phyloP scores from a whole-genome alignment of 2,797 vertebrate species.

The Sternarchorhynchus goeldii region DNA sequence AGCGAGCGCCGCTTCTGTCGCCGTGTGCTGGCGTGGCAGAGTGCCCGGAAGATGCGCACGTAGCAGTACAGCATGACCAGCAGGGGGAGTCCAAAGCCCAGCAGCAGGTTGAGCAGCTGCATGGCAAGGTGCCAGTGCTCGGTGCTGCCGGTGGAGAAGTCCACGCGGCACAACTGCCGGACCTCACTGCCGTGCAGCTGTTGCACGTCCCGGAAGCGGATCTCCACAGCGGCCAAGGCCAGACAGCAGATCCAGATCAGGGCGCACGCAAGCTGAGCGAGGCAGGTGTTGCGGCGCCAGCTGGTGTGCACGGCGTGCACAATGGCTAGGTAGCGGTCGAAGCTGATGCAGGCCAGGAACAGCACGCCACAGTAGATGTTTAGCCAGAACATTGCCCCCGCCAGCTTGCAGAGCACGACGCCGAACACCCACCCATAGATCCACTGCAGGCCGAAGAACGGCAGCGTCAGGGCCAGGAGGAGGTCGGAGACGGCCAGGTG shows the following conservation, averaged over 20 bases:
- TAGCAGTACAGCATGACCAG: slow-evolving; percentile 83
- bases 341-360: slow-evolving; percentile 82
- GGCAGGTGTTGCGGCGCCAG: slow-evolving; percentile 73
- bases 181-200: rapidly evolving
- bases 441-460: slow-evolving; percentile 76
- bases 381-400: slow-evolving; percentile 77
- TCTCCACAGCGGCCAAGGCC: slow-evolving; percentile 71
- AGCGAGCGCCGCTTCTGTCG: slow-evolving; percentile 76
- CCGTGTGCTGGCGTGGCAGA: slow-evolving; percentile 69
- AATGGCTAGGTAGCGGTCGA: slow-evolving; percentile 83
- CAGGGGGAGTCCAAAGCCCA: slow-evolving; percentile 79
- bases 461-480: slow-evolving; percentile 77
- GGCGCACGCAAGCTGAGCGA: slow-evolving; percentile 72
- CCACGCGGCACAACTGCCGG: slow-evolving; percentile 60
- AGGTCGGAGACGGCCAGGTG: slow-evolving; percentile 83
- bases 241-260: slow-evolving; percentile 75
- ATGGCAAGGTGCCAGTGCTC: slow-evolving; percentile 70
- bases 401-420: slow-evolving; percentile 71
- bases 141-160: slow-evolving; percentile 56
- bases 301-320: slow-evolving; percentile 75
- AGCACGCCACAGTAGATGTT: slow-evolving; percentile 83
- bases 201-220: slow-evolving; percentile 69
- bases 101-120: slow-evolving; percentile 67
- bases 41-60: slow-evolving; percentile 75
- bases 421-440: slow-evolving; percentile 73